Base-by-base conservation (phyloP, 1,140 invertebrate genomes). In the Globodera rostochiensis region DNA sequence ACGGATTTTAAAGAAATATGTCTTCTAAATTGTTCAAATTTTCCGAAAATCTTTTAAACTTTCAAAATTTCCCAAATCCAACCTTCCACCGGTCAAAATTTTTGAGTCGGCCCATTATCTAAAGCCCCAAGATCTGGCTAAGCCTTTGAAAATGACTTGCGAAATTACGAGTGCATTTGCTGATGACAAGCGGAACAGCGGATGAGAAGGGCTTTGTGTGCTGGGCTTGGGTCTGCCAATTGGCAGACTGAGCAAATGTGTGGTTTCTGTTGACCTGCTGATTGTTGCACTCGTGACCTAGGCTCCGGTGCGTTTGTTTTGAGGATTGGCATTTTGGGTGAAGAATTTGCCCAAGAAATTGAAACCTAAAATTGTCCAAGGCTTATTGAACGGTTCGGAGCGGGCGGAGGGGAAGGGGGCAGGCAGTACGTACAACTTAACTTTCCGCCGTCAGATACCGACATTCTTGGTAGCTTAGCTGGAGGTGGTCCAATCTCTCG, bases 131-230 rank as follows among this genome's bases (percentile, higher is more conserved):
- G 36, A 36, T 36, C 36, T 36, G 36, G 36, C 36, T 36, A 36
- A 36, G 36, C 36, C 36, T 36, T 36, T 36, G 36, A 36, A 36
- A 36, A 36, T 36, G 36, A 36, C 36, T 36, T 36, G 36, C 36
- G 19, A 64, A 64, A 4, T 64, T 13, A 64, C 57, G 83, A 64
- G 46, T 82, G 81, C 81, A 82, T 82, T 21, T 66, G 79, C 49
- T 82, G 81, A 7, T 50, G 49, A 13, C 81, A 82, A 11, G 67
- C 64, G 36, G 79, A 71, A 50, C 81, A 82, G 2, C 66, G 77
- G 19, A 82, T 80, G 47, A 82, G 57, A 19, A 79, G 64, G 49
- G 25, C 73, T 4, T 45, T 45, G 46, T 66, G 46, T 36, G 70
- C 66, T 25, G 70, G 36, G 45, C 77, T 70, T 25, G 77, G 64